Percentiles rank a stretch among this genome's conserved stretches.
Evolutionary conservation across 2,888 invertebrate genomes (phyloP).

Genomic region (Erebia aethiops): DNA sequence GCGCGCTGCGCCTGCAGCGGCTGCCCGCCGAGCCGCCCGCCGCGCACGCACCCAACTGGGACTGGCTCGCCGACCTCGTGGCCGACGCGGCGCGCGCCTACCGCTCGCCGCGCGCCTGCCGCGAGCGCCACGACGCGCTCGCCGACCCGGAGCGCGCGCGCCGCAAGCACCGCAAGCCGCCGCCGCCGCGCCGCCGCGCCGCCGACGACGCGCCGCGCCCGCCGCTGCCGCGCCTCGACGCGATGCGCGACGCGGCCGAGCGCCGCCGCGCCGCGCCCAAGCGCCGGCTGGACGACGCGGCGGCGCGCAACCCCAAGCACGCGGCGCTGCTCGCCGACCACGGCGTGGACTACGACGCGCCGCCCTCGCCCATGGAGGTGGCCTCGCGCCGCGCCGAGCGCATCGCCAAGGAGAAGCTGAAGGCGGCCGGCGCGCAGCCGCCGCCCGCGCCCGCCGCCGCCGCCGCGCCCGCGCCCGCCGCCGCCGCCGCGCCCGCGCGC

Average conservation of each 20-base stretch:
- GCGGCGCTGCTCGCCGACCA: conserved; percentile 91
- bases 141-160: conserved; percentile 94
- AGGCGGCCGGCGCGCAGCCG: conserved; percentile 58
- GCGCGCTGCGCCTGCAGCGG: conserved; percentile 88
- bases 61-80: conserved; percentile 95
- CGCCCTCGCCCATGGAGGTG: conserved; percentile 91
- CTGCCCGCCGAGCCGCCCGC: conserved; percentile 85
- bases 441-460: conserved; percentile 74
- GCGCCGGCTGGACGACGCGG: conserved; percentile 88
- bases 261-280: conserved; percentile 90
- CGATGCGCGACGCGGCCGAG: conserved; percentile 88
- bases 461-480: conserved; percentile 70
- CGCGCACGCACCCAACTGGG: conserved; percentile 98
- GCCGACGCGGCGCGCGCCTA: conserved; percentile 93
- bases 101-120: conserved; percentile 95
- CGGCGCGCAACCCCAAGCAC: conserved; percentile 91
- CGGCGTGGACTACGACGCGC: conserved; percentile 93
- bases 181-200: conserved; percentile 87
- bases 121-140: conserved; percentile 93
- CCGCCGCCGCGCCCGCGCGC: conserved; percentile 68
- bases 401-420: conserved; percentile 91
- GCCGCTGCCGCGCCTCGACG: conserved; percentile 85
- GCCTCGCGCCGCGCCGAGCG: conserved; percentile 92
- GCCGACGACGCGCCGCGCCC: conserved; percentile 81
- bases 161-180: conserved; percentile 92